Evolutionary conservation across 2,113 vertebrate genomes (phyloP).

Genomic region (Thalassarche chlororhynchos): DNA sequence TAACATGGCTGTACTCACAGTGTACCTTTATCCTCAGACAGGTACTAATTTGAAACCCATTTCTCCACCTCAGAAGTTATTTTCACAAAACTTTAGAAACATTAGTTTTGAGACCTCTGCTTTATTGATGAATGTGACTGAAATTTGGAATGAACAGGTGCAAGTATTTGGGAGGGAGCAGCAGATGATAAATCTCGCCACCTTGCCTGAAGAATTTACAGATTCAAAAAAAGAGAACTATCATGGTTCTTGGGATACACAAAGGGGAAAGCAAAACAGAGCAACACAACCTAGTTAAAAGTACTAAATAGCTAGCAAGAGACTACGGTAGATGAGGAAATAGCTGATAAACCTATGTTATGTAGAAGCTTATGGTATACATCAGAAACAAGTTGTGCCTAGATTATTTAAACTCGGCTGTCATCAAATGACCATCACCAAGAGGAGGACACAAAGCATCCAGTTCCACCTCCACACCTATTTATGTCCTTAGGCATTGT

Average conservation of each 20-base stretch:
- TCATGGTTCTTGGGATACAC: not conserved
- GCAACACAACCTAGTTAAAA: not conserved
- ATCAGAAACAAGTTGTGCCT: not conserved
- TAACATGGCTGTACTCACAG: not conserved
- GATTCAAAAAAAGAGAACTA: not conserved
- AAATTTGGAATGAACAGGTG: not conserved
- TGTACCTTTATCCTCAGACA: not conserved
- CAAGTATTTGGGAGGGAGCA: not conserved
- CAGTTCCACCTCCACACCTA: not conserved
- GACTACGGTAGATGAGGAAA: not conserved
- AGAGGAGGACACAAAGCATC: not conserved
- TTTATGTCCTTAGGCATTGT: not conserved
- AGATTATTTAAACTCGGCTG: not conserved
- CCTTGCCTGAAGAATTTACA: not conserved
- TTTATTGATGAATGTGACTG: not conserved
- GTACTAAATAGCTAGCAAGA: not conserved
- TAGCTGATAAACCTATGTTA: not conserved
- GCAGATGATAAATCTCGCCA: not conserved
- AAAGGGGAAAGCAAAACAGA: not conserved
- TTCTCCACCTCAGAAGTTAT: not conserved
- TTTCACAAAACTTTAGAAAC: not conserved
- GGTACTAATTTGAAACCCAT: not conserved
- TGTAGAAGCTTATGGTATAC: not conserved
- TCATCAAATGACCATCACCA: not conserved
- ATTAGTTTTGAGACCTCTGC: not conserved